A percentile compares a stretch with the other conserved stretches of the same genome.
Evolutionary conservation across 2,888 invertebrate genomes (phyloP).

Genomic region (Leucophenga maculata): DNA sequence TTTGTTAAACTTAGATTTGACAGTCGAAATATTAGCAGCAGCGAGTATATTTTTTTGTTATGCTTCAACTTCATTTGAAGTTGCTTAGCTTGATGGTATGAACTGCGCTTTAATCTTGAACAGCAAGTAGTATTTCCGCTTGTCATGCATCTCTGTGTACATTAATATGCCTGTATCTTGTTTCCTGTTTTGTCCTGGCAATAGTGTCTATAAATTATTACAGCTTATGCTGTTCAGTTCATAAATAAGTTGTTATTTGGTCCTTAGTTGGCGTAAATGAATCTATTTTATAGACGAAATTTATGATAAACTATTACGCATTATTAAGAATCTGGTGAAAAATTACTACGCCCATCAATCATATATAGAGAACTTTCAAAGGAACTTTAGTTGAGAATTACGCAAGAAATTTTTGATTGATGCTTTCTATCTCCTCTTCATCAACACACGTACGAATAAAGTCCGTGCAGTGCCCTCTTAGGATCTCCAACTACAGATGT

Average conservation of each 20-base stretch:
- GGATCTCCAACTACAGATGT: too few species aligned
- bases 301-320: too few species aligned
- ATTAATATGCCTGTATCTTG: neutral
- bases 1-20: conserved; percentile 25
- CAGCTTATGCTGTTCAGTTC: conserved; percentile 6
- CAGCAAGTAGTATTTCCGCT: neutral
- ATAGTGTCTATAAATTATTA: conserved; percentile 22
- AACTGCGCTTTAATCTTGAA: neutral
- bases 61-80: neutral
- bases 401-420: too few species aligned
- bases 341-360: too few species aligned
- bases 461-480: too few species aligned
- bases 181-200: neutral
- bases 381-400: too few species aligned
- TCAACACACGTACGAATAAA: too few species aligned
- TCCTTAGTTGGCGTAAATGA: conserved; percentile 18
- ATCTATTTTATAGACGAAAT: conserved; percentile 7
- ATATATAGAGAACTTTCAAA: too few species aligned
- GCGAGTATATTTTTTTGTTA: neutral
- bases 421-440: too few species aligned
- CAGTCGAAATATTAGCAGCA: conserved; percentile 20
- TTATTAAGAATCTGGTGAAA: too few species aligned
- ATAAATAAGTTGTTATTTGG: conserved; percentile 20
- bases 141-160: conserved; percentile 10
- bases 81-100: too few species aligned